Evolutionary conservation across 2,888 invertebrate species (phyloP).

Genomic region (Micoletzkya japonica): DNA sequence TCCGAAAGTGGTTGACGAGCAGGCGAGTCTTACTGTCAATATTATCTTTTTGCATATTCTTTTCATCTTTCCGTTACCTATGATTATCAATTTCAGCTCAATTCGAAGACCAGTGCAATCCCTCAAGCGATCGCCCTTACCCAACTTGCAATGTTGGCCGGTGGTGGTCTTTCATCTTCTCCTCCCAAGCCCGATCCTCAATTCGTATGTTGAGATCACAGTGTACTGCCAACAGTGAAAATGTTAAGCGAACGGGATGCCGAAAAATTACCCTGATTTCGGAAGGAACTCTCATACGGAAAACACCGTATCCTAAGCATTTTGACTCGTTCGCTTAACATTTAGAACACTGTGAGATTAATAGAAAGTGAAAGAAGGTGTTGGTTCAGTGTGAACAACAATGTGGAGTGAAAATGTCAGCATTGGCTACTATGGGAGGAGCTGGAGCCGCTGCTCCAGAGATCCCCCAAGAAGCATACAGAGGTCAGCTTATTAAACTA

Average conservation of each 20-base stretch:
- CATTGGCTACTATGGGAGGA: not conserved
- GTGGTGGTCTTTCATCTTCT: constrained; percentile 40
- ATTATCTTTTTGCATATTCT: not conserved
- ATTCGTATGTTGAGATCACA: not conserved
- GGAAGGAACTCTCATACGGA: too few relatives aligned
- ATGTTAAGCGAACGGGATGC: too few relatives aligned
- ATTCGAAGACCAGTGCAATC: constrained; percentile 30
- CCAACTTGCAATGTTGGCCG: constrained; percentile 52
- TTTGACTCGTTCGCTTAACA: not conserved
- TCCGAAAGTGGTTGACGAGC: constrained; percentile 53
- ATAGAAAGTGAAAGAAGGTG: not conserved
- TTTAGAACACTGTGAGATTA: not conserved
- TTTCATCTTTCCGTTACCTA: not conserved
- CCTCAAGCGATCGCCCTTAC: constrained; percentile 53
- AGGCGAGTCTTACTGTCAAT: constrained; percentile 26
- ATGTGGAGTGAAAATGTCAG: constrained; percentile 8
- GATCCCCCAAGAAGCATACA: constrained; percentile 9
- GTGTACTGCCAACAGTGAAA: too few relatives aligned
- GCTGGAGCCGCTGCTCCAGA: constrained; percentile 8
- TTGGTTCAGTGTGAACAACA: constrained; percentile 20
- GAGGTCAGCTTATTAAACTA: not conserved
- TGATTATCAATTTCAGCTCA: not conserved
- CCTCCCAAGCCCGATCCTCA: constrained; percentile 16
- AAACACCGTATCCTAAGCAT: too few relatives aligned
- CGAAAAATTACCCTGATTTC: too few relatives aligned